phyloP scores from a whole-genome alignment of 2,113 vertebrate species.

The Phylloscopus whistleri region DNA sequence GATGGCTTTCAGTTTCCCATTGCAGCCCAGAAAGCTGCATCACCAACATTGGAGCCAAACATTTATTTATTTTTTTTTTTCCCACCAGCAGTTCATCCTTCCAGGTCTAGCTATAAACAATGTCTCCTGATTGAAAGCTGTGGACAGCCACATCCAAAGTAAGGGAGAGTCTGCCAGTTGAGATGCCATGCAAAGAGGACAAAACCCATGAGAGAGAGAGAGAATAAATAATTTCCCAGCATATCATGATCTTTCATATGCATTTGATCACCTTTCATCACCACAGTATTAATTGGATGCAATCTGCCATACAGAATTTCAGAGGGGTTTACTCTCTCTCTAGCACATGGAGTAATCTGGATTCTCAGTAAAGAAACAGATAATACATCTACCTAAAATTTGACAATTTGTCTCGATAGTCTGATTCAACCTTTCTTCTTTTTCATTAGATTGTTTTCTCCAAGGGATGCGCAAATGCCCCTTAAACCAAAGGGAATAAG shows the following conservation, averaged over 20 bases:
- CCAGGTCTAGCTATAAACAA: not conserved
- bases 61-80: not conserved
- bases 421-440: not conserved
- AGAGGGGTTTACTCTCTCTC: not conserved
- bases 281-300: not conserved
- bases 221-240: not conserved
- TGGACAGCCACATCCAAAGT: not conserved
- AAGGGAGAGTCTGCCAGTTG: accelerated
- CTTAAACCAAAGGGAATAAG: not conserved
- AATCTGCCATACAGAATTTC: not conserved
- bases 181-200: not conserved
- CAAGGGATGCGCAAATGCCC: not conserved
- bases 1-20: not conserved
- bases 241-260: not conserved
- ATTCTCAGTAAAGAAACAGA: not conserved
- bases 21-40: not conserved
- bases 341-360: not conserved
- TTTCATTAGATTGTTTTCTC: not conserved
- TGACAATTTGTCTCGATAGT: not conserved
- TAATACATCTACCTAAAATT: not conserved
- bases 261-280: not conserved
- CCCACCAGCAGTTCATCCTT: not conserved
- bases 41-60: too few relatives aligned
- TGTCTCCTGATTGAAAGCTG: not conserved
- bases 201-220: not conserved